phyloP scores from a whole-genome alignment of 2,113 vertebrate genomes.

The Morone chrysops region DNA sequence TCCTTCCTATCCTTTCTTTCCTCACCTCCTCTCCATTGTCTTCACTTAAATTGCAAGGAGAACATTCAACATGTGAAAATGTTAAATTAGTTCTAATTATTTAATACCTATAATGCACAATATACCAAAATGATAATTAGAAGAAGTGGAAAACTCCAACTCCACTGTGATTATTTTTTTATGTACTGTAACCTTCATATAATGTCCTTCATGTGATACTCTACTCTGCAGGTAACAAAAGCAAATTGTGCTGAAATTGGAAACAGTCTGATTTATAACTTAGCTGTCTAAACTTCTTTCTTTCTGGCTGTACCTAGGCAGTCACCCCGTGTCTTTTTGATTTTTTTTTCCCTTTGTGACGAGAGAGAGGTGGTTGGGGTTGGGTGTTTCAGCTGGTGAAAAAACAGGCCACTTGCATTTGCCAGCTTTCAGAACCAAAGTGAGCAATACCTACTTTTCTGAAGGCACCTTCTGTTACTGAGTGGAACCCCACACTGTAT shows the following conservation, averaged over 20 bases:
- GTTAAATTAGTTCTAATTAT: neutral
- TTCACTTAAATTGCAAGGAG: constrained; percentile 9
- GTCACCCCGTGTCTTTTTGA: neutral
- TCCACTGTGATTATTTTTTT: constrained; percentile 11
- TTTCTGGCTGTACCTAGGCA: constrained; percentile 20
- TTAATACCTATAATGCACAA: neutral
- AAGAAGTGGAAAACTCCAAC: neutral
- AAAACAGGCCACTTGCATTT: constrained; percentile 27
- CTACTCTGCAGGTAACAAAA: constrained; percentile 42
- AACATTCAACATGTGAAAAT: constrained; percentile 4
- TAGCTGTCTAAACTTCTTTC: constrained; percentile 10
- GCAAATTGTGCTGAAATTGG: constrained; percentile 26
- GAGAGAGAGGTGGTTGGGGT: constrained; percentile 21
- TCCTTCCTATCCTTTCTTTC: constrained; percentile 14
- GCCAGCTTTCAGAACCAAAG: constrained; percentile 17
- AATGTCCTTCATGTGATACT: constrained; percentile 29
- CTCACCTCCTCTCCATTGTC: constrained; percentile 2
- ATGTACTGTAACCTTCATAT: constrained; percentile 28
- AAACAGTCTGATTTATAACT: constrained; percentile 36
- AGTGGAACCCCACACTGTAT: neutral
- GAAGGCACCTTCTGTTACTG: constrained; percentile 8
- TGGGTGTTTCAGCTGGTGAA: constrained; percentile 19
- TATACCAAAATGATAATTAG: neutral
- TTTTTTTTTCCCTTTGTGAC: constrained; percentile 14
- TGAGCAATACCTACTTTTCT: constrained; percentile 10